phyloP scores from a whole-genome alignment of 2,888 invertebrate genomes.

The Melangyna quadrimaculata region DNA sequence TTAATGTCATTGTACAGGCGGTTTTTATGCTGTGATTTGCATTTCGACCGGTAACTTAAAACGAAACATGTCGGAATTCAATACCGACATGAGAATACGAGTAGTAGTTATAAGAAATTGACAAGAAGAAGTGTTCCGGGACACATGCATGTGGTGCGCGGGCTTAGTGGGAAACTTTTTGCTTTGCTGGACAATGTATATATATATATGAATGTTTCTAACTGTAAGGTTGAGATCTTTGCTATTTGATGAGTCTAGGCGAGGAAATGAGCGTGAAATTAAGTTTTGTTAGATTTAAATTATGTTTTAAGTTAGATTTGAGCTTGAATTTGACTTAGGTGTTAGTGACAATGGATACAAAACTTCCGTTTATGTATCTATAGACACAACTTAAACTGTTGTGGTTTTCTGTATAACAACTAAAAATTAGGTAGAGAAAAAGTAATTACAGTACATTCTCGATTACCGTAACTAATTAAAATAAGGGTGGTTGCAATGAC shows the following conservation, averaged over 20 bases:
- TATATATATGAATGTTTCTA: too few species aligned
- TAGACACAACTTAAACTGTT: too few species aligned
- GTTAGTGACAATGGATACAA: too few species aligned
- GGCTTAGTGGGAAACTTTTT: background rate
- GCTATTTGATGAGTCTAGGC: background rate
- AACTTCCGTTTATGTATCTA: too few species aligned
- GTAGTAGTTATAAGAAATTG: conserved; percentile 9
- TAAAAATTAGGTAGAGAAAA: too few species aligned
- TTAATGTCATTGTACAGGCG: conserved; percentile 57
- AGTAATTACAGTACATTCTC: too few species aligned
- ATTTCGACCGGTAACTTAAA: conserved; percentile 50
- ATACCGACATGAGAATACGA: conserved; percentile 37
- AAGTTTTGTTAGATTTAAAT: background rate
- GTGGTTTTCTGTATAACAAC: too few species aligned
- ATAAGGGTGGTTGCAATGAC: too few species aligned
- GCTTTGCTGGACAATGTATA: background rate
- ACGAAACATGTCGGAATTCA: conserved; percentile 51
- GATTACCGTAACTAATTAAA: too few species aligned
- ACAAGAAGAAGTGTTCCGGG: conserved; percentile 16
- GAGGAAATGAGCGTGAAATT: background rate
- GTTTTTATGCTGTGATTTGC: conserved; percentile 43
- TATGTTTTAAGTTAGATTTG: too few species aligned
- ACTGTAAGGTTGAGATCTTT: background rate
- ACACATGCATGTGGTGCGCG: background rate
- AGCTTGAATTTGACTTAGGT: too few species aligned